phyloP scores from a whole-genome alignment of 1,140 invertebrate genomes.

The Coelopa frigida region DNA sequence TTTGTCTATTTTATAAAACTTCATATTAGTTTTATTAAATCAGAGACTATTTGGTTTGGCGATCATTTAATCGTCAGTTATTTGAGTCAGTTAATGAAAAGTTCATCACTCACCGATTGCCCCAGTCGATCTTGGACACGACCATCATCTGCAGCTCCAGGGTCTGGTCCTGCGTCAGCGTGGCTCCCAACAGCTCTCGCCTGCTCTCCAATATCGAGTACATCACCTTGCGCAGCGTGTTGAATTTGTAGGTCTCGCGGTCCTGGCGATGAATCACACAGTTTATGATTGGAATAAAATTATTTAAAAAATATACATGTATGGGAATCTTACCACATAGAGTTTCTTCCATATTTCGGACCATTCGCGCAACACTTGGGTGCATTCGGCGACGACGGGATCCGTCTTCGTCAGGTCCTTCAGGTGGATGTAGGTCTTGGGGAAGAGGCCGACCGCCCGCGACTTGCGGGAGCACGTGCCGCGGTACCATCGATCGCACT shows the following conservation, averaged over 20 bases:
- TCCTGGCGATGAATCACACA: slow-evolving; percentile 50
- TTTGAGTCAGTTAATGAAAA: neutral
- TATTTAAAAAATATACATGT: neutral
- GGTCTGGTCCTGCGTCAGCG: slow-evolving; percentile 83
- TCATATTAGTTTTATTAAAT: slow-evolving; percentile 1
- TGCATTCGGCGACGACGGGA: slow-evolving; percentile 83
- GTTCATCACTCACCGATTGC: slow-evolving; percentile 74
- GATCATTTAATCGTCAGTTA: neutral
- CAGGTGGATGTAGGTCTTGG: slow-evolving; percentile 64
- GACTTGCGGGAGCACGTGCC: slow-evolving; percentile 73
- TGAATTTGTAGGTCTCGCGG: slow-evolving; percentile 73
- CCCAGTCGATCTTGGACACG: slow-evolving; percentile 89
- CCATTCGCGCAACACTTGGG: slow-evolving; percentile 87
- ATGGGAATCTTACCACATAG: slow-evolving; percentile 63
- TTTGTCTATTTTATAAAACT: slow-evolving; percentile 12
- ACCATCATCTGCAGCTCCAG: slow-evolving; percentile 77
- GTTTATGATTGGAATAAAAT: neutral
- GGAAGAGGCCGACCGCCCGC: slow-evolving; percentile 77
- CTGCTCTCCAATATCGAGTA: slow-evolving; percentile 77
- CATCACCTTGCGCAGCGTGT: slow-evolving; percentile 78
- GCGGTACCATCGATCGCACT: slow-evolving; percentile 79
- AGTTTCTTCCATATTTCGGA: slow-evolving; percentile 82
- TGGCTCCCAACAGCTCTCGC: slow-evolving; percentile 73
- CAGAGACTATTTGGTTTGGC: slow-evolving; percentile 9
- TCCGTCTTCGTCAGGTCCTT: slow-evolving; percentile 76